These are phyloP conservation scores for Platichthys flesus DNA, from an alignment of 2,113 vertebrate species.

Conservation along the genomic window DNA sequence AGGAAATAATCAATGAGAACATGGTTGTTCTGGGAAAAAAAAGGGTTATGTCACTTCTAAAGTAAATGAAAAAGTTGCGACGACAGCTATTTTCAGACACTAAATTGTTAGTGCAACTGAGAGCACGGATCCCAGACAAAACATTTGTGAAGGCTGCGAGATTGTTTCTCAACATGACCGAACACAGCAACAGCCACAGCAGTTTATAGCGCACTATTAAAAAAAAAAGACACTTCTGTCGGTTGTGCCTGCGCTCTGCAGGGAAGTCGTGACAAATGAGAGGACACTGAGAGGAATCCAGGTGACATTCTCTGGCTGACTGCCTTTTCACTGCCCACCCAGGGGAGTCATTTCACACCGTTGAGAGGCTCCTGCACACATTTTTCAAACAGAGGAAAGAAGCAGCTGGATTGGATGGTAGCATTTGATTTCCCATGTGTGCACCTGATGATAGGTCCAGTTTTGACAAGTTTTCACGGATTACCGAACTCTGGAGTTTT, in stretches of 20 bases:
- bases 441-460: constrained; percentile 56
- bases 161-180: constrained; percentile 49
- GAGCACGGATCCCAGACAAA: constrained; percentile 24
- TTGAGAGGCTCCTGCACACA: constrained; percentile 65
- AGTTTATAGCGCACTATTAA: constrained; percentile 45
- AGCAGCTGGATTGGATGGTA: constrained; percentile 60
- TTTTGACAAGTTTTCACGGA: constrained; percentile 62
- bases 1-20: background rate
- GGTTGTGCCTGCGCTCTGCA: constrained; percentile 35
- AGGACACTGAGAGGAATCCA: constrained; percentile 65
- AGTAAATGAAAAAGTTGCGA: background rate
- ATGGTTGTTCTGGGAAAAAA: background rate
- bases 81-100: background rate
- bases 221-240: constrained; percentile 37
- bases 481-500: constrained; percentile 54
- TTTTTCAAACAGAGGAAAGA: constrained; percentile 68
- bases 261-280: constrained; percentile 70
- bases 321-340: constrained; percentile 72
- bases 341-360: constrained; percentile 74
- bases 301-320: constrained; percentile 71
- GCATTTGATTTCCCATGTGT: constrained; percentile 75
- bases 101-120: constrained; percentile 18
- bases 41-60: background rate
- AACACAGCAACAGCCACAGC: constrained; percentile 35
- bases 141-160: constrained; percentile 27